Base-by-base conservation (phyloP, 2,113 vertebrate genomes). In the Glaucidium brasilianum region DNA sequence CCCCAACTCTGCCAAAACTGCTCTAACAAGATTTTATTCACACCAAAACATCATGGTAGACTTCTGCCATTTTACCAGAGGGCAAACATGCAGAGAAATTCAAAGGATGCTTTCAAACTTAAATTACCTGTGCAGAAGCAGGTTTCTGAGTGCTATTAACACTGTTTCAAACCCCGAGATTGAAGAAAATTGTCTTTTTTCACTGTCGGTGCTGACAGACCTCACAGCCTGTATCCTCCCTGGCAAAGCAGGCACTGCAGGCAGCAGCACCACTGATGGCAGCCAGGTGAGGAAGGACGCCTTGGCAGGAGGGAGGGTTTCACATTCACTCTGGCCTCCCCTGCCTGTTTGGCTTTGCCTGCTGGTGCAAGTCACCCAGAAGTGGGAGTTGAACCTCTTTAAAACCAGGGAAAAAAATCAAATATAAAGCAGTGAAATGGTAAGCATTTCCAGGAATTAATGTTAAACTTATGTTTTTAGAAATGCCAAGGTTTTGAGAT, bases 281-380 rank as follows among this genome's bases (percentile, higher is more conserved):
- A 85, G 58, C 49, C 68, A 43, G 73, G 68, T 4, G 5, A 41
- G 19, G 52, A 56, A 50, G 37, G 69, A 17, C 53, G 68, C 29
- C 30, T 56, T 5, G 25, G 49, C 41, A 76, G 49, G 49, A 79
- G 18, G 22, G 35, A 88, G n/a, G 21, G 12, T 37, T 74, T 81
- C 0, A 0, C 16, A 15, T 17, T 50, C 1, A 1, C 47, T 82
- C 35, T 5, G 6, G 45, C 26, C 27, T 69, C 27, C 17, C 25
- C 16, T 84, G 62, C 49, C n/a, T 5, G 2, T 2, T 23, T 34
- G 14, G 53, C 49, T 91, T 73, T 49, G 32, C 29, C 53, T 52
- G 47, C 50, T 92, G 25, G 45, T 75, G 14, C 17, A 45, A 29
- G 39, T 72, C 58, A 47, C 18, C 20, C n/a, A 43, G n/a, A 49